Evolutionary conservation across 2,113 vertebrate genomes (phyloP).

Genomic region (Alethe castanea): DNA sequence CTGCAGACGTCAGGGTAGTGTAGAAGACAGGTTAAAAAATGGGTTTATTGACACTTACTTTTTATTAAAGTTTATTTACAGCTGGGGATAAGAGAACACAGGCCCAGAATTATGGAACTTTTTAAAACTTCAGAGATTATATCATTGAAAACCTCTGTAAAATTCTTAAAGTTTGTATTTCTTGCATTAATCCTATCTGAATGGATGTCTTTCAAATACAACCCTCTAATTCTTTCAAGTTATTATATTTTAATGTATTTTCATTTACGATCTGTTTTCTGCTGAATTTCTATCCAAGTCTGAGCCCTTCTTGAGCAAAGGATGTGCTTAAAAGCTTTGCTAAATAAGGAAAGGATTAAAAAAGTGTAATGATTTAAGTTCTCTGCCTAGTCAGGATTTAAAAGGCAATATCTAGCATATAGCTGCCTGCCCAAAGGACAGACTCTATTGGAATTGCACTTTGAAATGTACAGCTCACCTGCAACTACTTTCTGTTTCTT

Average conservation of each 20-base stretch:
- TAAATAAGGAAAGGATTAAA: slow-evolving; percentile 7
- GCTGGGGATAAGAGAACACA: slow-evolving; percentile 51
- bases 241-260: slow-evolving; percentile 17
- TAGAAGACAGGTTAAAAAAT: slow-evolving; percentile 69
- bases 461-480: background rate
- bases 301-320: background rate
- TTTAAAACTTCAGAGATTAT: slow-evolving; percentile 62
- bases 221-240: slow-evolving; percentile 37
- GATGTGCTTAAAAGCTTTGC: background rate
- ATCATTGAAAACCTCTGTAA: slow-evolving; percentile 62
- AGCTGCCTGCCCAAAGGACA: background rate
- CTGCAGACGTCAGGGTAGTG: slow-evolving; percentile 47
- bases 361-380: slow-evolving; percentile 20
- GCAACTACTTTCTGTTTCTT: background rate
- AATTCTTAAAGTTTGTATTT: slow-evolving; percentile 50
- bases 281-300: background rate
- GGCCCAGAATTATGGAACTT: slow-evolving; percentile 52
- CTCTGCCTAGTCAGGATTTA: background rate
- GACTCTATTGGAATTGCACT: background rate
- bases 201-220: slow-evolving; percentile 28
- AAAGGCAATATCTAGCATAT: background rate
- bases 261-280: background rate
- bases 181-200: slow-evolving; percentile 46
- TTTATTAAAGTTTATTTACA: slow-evolving; percentile 72
- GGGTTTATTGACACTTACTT: slow-evolving; percentile 67